phyloP scores from a whole-genome alignment of 2,113 vertebrate genomes.

The Muntiacus muntjak region DNA sequence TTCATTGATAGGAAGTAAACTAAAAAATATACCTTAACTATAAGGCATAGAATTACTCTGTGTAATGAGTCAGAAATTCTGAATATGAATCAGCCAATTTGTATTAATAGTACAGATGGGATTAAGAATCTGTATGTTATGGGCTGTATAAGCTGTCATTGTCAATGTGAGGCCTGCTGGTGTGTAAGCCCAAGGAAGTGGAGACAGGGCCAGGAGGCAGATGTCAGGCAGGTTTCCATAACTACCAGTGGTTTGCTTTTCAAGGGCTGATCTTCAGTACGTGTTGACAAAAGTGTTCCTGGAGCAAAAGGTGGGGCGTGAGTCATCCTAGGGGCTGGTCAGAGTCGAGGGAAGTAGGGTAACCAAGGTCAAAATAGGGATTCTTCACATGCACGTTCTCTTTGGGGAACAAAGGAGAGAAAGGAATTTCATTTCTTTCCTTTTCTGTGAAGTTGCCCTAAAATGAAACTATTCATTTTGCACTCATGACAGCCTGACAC shows the following conservation, averaged over 20 bases:
- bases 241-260: not conserved
- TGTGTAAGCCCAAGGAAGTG: not conserved
- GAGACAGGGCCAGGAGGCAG: not conserved
- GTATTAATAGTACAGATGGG: not conserved
- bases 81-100: not conserved
- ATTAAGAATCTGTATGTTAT: not conserved
- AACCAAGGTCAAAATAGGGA: not conserved
- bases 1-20: not conserved
- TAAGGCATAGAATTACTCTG: not conserved
- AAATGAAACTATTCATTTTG: not conserved
- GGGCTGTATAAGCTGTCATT: not conserved
- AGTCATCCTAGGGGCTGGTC: not conserved
- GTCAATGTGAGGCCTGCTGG: not conserved
- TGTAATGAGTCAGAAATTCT: not conserved
- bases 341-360: not conserved
- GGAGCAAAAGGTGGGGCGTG: not conserved
- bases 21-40: not conserved
- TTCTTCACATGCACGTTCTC: too few relatives aligned
- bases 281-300: not conserved
- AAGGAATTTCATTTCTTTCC: not conserved
- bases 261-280: not conserved
- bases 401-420: not conserved
- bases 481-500: not conserved
- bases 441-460: not conserved
- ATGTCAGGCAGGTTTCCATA: not conserved